Percentiles rank a stretch among this genome's conserved stretches.
phyloP scores from a whole-genome alignment of 2,113 vertebrate species.

The Caranx melampygus region DNA sequence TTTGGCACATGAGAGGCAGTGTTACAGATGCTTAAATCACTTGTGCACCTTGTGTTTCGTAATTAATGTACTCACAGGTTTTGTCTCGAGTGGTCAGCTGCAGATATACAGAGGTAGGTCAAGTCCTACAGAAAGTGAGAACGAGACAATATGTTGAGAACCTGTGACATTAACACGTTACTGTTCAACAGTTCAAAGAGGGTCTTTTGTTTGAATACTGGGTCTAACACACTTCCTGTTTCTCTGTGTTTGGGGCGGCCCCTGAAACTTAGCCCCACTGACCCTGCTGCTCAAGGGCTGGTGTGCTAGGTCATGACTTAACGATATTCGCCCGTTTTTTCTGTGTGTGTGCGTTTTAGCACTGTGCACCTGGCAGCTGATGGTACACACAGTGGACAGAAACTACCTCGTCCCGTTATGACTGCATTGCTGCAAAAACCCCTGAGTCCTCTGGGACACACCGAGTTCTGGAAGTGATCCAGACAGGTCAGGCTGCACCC shows the following conservation, averaged over 20 bases:
- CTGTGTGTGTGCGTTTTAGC: constrained; percentile 14
- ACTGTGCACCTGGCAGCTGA: constrained; percentile 79
- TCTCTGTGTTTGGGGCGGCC: constrained; percentile 6
- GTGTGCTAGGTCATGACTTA: constrained; percentile 32
- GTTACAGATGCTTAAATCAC: too few relatives aligned
- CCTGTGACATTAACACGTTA: background rate
- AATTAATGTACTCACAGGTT: constrained; percentile 87
- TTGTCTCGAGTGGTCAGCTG: constrained; percentile 86
- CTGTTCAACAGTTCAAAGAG: background rate
- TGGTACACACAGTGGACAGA: constrained; percentile 66
- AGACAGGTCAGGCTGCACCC: constrained; percentile 37
- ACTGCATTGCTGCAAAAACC: constrained; percentile 73
- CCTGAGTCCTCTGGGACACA: constrained; percentile 75
- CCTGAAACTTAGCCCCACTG: constrained; percentile 49
- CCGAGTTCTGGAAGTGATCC: constrained; percentile 58
- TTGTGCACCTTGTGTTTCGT: background rate
- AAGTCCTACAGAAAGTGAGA: constrained; percentile 80
- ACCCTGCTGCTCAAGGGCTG: constrained; percentile 16
- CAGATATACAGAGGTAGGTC: constrained; percentile 92
- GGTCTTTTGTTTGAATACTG: constrained; percentile 16
- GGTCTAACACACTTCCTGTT: constrained; percentile 57
- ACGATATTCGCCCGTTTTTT: constrained; percentile 12
- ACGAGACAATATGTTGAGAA: background rate
- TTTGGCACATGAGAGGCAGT: background rate
- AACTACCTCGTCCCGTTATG: constrained; percentile 75